Conservation (phyloP, 2,113 vertebrate genomes). For the Caloenas nicobarica region DNA sequence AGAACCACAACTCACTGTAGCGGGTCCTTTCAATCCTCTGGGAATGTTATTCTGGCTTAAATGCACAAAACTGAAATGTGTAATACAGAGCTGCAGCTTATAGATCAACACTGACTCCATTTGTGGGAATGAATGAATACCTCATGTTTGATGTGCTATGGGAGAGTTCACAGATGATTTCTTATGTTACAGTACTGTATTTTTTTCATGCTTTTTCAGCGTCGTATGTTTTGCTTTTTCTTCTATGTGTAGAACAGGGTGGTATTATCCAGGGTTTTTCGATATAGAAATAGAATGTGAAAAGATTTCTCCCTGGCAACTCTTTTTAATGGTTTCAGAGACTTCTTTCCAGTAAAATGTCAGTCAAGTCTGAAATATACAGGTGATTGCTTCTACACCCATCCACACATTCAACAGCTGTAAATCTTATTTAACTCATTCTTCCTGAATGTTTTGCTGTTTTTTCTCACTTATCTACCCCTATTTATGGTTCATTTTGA, state of each 20-base stretch:
- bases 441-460: background rate
- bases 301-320: background rate
- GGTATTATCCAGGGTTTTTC: background rate
- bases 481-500: background rate
- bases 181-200: background rate
- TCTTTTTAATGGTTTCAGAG: background rate
- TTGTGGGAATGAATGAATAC: constrained; percentile 53
- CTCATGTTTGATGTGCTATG: constrained; percentile 37
- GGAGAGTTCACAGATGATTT: constrained; percentile 40
- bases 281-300: background rate
- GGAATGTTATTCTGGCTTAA: constrained; percentile 61
- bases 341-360: background rate
- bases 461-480: background rate
- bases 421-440: background rate
- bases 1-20: constrained; percentile 52
- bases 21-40: constrained; percentile 26
- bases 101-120: constrained; percentile 51
- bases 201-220: constrained; percentile 20
- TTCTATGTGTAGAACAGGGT: background rate
- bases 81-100: constrained; percentile 51
- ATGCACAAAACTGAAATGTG: constrained; percentile 45
- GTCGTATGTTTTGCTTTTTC: background rate
- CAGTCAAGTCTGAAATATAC: background rate
- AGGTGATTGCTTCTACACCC: background rate
- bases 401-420: background rate